Evolutionary conservation across 2,113 vertebrate species (phyloP), one percentile per base, ranked within the genome.

Genomic region (Rhinopomastus cyanomelas): DNA sequence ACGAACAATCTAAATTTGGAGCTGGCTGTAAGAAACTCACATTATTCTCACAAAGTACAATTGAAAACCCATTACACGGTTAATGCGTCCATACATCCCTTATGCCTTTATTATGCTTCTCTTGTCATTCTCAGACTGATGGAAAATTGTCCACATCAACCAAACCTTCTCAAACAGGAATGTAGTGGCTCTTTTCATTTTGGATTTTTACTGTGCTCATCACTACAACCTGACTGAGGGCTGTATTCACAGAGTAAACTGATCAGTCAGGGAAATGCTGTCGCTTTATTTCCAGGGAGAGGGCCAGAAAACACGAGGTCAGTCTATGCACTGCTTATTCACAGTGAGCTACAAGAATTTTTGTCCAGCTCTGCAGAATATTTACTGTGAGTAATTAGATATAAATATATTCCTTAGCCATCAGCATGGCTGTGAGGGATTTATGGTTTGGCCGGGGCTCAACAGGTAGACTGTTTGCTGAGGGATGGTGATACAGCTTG

Each of bases 81-180:
- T 91, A 93, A 93, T 89, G 81, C 87, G 90, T 76, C 90, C 83
- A 49, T 84, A 90, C 52, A 90, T 39, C 53, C 29, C 62, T 77
- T 39, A 19, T 73, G 36, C 73, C 62, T 89, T 91, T 83, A 73
- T 86, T 89, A 89, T 64, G 68, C 81, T 93, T 75, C 57, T 74
- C n/a, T 91, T 94, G 85, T 89, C 76, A 65, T 62, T 81, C 73
- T 94, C 76, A 53, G 39, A 65, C 65, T 92, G 84, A 90, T n/a
- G 88, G 55, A 73, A 92, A 88, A 87, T 90, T 91, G 66, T 92
- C 85, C 69, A 59, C 77, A 79, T 91, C 85, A 88, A 74, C 82
- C 27, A 72, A 53, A 77, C 93, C 61, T 88, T 84, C 73, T 78
- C 80, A 88, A 75, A 68, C 36, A 53, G 76, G 27, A 75, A 88